Conservation (phyloP, 2,113 vertebrate species). For the Astur gentilis region DNA sequence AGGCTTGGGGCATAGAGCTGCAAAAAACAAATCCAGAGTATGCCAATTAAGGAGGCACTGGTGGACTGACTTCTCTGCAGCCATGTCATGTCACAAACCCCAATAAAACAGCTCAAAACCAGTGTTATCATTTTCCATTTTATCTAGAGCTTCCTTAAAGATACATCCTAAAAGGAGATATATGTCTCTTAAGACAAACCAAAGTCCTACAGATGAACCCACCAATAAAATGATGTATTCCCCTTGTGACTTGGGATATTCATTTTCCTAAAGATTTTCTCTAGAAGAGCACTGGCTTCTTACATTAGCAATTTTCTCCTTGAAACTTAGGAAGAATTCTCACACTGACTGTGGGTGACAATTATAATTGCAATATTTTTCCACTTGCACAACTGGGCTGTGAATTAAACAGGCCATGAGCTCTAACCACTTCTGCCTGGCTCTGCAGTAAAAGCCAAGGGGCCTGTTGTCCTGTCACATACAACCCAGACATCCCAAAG, state of each 20-base stretch:
- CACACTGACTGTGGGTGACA: neutral
- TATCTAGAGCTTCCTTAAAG: neutral
- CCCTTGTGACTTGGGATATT: neutral
- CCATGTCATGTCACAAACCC: neutral
- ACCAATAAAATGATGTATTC: neutral
- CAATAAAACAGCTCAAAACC: neutral
- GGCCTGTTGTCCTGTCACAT: neutral
- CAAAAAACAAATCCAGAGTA: neutral
- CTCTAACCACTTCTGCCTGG: neutral
- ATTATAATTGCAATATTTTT: neutral
- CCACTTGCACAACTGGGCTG: neutral
- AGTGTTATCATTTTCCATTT: neutral
- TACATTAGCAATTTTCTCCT: neutral
- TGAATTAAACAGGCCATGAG: neutral
- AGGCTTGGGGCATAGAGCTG: neutral
- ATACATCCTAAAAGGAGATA: neutral
- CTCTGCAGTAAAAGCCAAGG: neutral
- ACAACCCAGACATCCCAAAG: neutral
- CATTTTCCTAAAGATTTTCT: neutral
- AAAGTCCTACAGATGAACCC: neutral
- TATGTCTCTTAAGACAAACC: neutral
- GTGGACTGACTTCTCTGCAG: neutral
- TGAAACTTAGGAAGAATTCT: neutral
- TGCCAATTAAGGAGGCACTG: neutral
- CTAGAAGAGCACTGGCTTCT: neutral